A percentile compares a stretch with the other conserved stretches of the same genome.
These are phyloP conservation scores for Sebastes minor DNA, from an alignment of 2,797 vertebrate species.

Conservation along the genomic window DNA sequence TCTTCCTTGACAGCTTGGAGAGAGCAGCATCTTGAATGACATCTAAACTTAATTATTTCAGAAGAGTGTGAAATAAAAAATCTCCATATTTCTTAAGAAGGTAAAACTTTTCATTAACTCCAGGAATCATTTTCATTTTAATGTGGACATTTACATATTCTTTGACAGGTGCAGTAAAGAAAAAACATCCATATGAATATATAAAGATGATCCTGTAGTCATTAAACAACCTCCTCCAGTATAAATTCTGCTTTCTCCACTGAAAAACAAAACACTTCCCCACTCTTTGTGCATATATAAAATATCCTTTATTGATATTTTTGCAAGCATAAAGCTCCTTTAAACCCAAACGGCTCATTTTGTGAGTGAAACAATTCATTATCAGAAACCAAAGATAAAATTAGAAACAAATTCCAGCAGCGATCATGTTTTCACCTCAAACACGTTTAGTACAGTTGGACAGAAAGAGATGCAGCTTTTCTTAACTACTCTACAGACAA, in stretches of 20 bases:
- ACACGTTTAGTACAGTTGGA: conserved; percentile 65
- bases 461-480: conserved; percentile 61
- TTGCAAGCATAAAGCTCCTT: conserved; percentile 73
- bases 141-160: background rate
- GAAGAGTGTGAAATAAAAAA: conserved; percentile 24
- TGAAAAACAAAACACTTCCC: conserved; percentile 26
- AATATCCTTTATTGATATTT: conserved; percentile 84
- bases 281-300: conserved; percentile 70
- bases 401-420: conserved; percentile 65
- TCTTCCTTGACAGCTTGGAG: conserved; percentile 55
- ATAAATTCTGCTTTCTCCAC: background rate
- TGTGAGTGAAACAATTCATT: conserved; percentile 13
- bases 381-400: conserved; percentile 1
- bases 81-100: conserved; percentile 21
- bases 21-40: conserved; percentile 56
- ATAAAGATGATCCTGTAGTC: background rate
- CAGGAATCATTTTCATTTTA: conserved; percentile 10
- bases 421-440: conserved; percentile 64
- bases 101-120: conserved; percentile 17
- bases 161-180: background rate
- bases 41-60: conserved; percentile 56
- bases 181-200: background rate
- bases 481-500: conserved; percentile 61
- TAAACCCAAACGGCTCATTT: conserved; percentile 26
- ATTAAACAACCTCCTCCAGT: background rate